Evolutionary conservation across 2,113 vertebrate species (phyloP).

Genomic region (Corythornis vintsioides): DNA sequence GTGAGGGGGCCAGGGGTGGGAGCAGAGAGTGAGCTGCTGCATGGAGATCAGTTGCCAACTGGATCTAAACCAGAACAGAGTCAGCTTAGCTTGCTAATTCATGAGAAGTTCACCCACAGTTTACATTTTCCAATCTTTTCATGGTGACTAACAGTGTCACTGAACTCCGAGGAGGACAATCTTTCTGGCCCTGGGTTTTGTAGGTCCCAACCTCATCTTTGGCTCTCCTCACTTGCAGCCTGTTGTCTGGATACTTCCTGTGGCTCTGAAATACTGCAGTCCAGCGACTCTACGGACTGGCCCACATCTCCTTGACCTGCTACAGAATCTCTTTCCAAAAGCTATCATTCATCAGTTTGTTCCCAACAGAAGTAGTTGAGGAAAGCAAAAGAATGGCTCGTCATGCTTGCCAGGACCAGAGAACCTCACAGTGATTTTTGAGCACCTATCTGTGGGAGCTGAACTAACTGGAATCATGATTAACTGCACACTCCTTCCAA

Average conservation of each 20-base stretch:
- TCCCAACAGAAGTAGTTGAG: not conserved
- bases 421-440: not conserved
- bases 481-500: not conserved
- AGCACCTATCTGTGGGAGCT: not conserved
- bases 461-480: not conserved
- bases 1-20: not conserved
- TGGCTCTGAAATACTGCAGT: not conserved
- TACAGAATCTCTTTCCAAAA: not conserved
- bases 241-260: not conserved
- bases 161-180: not conserved
- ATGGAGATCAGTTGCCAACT: not conserved
- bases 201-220: not conserved
- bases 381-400: not conserved
- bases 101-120: not conserved
- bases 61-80: not conserved
- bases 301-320: not conserved
- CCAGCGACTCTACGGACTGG: not conserved
- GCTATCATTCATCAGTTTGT: not conserved
- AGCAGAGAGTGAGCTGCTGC: not conserved
- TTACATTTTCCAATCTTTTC: conserved; percentile 32
- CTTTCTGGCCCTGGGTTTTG: not conserved
- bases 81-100: not conserved
- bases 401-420: not conserved
- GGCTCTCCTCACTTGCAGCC: not conserved
- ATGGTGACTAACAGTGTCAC: conserved; percentile 24